Base-by-base conservation (phyloP, 2,888 invertebrate species). In the Meghimatium bilineatum region DNA sequence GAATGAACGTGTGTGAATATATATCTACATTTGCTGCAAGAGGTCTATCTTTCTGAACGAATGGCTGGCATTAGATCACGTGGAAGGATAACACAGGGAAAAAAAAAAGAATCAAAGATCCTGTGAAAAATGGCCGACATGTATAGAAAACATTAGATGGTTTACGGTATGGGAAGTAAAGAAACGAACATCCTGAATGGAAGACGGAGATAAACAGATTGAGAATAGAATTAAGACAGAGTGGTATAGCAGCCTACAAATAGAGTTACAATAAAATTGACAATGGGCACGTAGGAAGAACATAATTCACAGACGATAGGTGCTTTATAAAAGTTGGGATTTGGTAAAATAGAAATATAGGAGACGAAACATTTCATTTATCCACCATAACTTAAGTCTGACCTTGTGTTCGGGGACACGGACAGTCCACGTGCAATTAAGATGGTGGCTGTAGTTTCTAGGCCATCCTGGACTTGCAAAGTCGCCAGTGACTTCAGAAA, bases 391-490 rank as follows among this genome's bases (percentile, higher is more conserved):
- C 5, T 67, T 8, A 8, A 76, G 26, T 5, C 86, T 76, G 86
- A 92, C 92, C 90, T 91, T 92, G 87, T 90, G 89, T 60, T 87
- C 87, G 14, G 90, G 88, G 0, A 91, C 91, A 10, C 83, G 85
- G 44, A 93, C 88, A 8, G 87, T 86, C 92, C 93, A 93, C 12
- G 90, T 88, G 82, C 93, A 93, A 84, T 90, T 89, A 20, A 92
- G 86, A 84, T 92, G 90, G 83, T 91, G 92, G 6, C 88, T 86
- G 80, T 93, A 93, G 81, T 90, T 89, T 44, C 92, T 87, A 0
- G 93, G 93, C 93, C 93, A 93, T 85, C 92, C 91, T 0, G 92
- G 92, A 20, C 92, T 91, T 6, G 93, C 91, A 20, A 93, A 87
- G 56, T 88, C 88, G 0, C 92, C 92, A 12, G 82, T 79, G 14